Percentiles rank a stretch among this genome's conserved stretches.
Evolutionary conservation across 2,113 vertebrate genomes (phyloP).

Genomic region (Microtus ochrogaster): DNA sequence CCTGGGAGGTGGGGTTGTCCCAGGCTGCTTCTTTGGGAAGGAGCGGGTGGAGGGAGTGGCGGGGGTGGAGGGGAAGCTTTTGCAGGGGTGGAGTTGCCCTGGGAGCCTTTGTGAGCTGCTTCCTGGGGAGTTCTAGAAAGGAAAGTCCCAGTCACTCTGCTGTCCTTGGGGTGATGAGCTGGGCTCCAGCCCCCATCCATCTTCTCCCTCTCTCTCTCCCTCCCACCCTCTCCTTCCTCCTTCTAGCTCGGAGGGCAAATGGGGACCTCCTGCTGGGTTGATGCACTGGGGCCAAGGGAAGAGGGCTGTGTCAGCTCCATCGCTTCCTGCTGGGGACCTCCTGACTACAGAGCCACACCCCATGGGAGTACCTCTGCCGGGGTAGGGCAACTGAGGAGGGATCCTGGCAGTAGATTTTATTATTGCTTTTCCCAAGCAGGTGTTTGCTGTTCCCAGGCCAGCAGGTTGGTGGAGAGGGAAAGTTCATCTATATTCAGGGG

Average conservation of each 20-base stretch:
- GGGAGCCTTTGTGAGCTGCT: conserved; percentile 67
- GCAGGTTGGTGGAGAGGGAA: conserved; percentile 21
- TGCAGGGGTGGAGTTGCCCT: conserved; percentile 8
- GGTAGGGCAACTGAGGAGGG: background rate
- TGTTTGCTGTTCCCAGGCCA: conserved; percentile 69
- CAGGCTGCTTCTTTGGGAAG: background rate
- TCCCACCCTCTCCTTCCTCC: background rate
- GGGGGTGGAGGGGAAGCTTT: background rate
- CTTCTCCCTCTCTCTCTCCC: background rate
- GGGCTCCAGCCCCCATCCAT: background rate
- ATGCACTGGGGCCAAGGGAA: background rate
- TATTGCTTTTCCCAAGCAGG: background rate
- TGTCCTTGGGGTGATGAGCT: conserved; percentile 21
- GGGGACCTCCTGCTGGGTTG: background rate
- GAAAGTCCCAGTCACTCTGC: conserved; percentile 60
- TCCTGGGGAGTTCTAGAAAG: conserved; percentile 70
- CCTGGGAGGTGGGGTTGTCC: background rate
- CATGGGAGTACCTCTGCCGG: background rate
- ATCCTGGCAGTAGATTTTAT: conserved; percentile 41
- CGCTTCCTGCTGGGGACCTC: background rate
- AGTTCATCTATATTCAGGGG: conserved; percentile 42
- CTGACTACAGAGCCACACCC: background rate
- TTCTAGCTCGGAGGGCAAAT: background rate
- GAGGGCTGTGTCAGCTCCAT: background rate
- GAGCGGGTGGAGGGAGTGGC: background rate